These are phyloP conservation scores for Apis florea DNA, from an alignment of 1,140 invertebrate genomes.

Conservation along the genomic window DNA sequence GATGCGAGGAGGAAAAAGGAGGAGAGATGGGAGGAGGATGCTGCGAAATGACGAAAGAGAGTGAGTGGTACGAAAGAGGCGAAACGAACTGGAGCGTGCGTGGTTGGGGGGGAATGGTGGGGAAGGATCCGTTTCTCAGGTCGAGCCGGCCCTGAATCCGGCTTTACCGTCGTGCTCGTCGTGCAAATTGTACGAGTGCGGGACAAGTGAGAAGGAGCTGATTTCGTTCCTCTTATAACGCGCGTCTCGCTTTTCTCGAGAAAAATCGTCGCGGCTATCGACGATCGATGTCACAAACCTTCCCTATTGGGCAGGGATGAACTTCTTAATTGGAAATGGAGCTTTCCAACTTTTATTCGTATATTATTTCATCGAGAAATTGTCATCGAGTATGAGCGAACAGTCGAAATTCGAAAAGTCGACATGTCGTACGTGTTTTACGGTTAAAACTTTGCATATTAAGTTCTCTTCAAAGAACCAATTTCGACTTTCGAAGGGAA, in stretches of 20 bases:
- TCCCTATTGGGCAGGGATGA: constrained; percentile 53
- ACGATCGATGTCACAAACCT: constrained; percentile 12
- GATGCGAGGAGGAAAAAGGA: constrained; percentile 38
- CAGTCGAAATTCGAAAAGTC: constrained; percentile 18
- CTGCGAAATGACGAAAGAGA: constrained; percentile 5
- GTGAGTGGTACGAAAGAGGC: constrained; percentile 24
- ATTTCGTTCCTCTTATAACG: constrained; percentile 50
- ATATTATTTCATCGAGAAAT: constrained; percentile 20
- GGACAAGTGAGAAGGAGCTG: constrained; percentile 53
- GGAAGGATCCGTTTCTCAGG: constrained; percentile 24
- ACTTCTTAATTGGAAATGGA: constrained; percentile 59
- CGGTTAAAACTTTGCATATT: background rate
- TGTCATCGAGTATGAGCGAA: constrained; percentile 36
- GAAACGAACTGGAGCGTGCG: constrained; percentile 22
- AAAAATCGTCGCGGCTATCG: constrained; percentile 32
- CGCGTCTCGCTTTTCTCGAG: constrained; percentile 32
- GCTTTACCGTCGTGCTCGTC: constrained; percentile 73
- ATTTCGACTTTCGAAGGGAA: background rate
- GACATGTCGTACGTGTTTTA: too few relatives aligned
- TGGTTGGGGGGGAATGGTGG: background rate
- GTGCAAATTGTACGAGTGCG: constrained; percentile 71
- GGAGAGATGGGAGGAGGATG: background rate
- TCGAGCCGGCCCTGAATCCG: constrained; percentile 46
- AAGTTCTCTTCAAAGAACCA: too few relatives aligned
- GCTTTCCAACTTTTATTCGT: constrained; percentile 45